Base-by-base conservation (phyloP, 2,113 vertebrate species). In the Indicator maculatus region DNA sequence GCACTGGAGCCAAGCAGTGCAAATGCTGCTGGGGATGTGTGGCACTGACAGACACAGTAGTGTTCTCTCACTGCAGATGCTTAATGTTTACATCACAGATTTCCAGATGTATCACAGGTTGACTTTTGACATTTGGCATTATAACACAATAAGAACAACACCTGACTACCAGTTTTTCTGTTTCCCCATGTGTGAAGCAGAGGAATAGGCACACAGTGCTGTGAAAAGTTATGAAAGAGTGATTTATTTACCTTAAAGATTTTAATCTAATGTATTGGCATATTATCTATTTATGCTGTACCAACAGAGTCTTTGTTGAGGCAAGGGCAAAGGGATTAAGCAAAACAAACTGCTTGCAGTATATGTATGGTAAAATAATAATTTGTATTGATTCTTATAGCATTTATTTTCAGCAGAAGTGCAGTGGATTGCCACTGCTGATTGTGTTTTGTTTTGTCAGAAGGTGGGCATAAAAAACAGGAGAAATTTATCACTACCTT, bases 1-100 rank as follows among this genome's bases (percentile, higher is more conserved):
- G 71, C 16, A 20, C 50, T 20, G 0, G 0, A 26, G 36, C 15
- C 55, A 76, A 70, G 8, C 16, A 21, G 4, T 55, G 8, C 12
- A 33, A 53, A 17, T 1, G 39, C 47, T 50, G 44, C 5, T 11
- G 55, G 67, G 63, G 39, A n/a, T 79, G 81, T 82, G 18, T 70
- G 19, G 41, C 23, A 23, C 12, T 41, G n/a, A 31, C 14, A 23
- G 67, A 23, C 31, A 14, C n/a, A 11, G 16, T 4, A 7, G 36
- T 75, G 28, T 82, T 59, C 28, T 53, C 11, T 47, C 3, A 5
- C n/a, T 85, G 44, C n/a, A 65, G 39, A 7, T 21, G 3, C 26
- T 69, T 83, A 8, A 19, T 20, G 12, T 72, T 72, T 75, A 17
- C 23, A 38, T 24, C 63, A 39, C 69, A 61, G 33, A 86, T 56